phyloP scores from a whole-genome alignment of 2,113 vertebrate genomes.

The Rhynchomys soricoides region DNA sequence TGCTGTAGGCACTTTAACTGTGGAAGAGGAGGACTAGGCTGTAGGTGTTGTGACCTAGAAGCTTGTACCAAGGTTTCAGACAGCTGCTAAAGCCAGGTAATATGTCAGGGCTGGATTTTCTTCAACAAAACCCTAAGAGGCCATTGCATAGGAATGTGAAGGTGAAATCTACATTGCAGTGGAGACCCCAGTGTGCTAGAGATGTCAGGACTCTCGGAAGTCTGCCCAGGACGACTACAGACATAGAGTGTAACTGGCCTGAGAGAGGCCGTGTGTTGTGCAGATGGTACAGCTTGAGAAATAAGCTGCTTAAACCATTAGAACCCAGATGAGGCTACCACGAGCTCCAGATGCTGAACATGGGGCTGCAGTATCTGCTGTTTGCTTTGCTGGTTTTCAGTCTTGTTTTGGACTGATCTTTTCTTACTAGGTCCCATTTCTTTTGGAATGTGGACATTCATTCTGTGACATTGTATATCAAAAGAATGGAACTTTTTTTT shows the following conservation, averaged over 20 bases:
- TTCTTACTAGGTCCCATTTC: background rate
- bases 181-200: background rate
- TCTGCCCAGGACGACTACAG: background rate
- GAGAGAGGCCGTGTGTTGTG: background rate
- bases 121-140: background rate
- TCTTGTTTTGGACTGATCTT: background rate
- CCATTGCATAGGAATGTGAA: background rate
- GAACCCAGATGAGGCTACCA: background rate
- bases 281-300: background rate
- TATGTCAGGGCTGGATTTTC: background rate
- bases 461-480: background rate
- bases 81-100: background rate
- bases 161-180: background rate
- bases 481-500: background rate
- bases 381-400: background rate
- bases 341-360: background rate
- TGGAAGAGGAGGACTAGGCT: background rate
- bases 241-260: too few relatives aligned
- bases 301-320: background rate
- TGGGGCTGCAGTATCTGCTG: background rate
- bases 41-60: too few relatives aligned
- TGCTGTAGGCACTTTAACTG: background rate
- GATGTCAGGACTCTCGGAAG: background rate
- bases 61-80: background rate
- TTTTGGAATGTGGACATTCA: background rate